Percentiles rank a stretch among this genome's conserved stretches.
Evolutionary conservation across 2,888 invertebrate genomes (phyloP).

Genomic region (Priocnemis perturbator): DNA sequence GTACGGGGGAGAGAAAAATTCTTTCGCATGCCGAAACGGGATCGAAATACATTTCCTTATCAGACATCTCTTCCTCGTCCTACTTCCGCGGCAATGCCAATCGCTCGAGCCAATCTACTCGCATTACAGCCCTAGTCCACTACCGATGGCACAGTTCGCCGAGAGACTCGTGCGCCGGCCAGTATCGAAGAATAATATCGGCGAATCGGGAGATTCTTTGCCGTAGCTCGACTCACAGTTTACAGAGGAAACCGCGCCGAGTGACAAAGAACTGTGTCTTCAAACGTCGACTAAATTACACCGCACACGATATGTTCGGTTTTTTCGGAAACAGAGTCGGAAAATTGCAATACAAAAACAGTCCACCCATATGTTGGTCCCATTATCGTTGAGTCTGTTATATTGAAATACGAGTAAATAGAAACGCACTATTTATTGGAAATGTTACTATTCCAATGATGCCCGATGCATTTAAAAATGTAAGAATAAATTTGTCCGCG

Average conservation of each 20-base stretch:
- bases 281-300: no score
- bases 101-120: constrained; percentile 53
- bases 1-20: constrained; percentile 42
- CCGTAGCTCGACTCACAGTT: constrained; percentile 42
- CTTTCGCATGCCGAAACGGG: constrained; percentile 49
- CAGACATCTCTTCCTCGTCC: constrained; percentile 62
- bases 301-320: no score
- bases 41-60: constrained; percentile 67
- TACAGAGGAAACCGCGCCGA: constrained; percentile 37
- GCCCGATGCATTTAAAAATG: no score
- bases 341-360: no score
- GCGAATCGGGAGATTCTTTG: constrained; percentile 62
- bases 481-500: no score
- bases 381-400: no score
- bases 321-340: no score
- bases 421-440: no score
- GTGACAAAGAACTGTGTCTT: constrained; percentile 8
- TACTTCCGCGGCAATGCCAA: constrained; percentile 58
- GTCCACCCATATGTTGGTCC: no score
- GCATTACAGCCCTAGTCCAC: constrained; percentile 46
- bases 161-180: neutral
- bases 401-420: no score
- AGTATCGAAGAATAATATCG: constrained; percentile 65
- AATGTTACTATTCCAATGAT: no score
- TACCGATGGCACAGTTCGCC: constrained; percentile 42